Evolutionary conservation across 2,113 vertebrate species (phyloP).

Genomic region (Caloenas nicobarica): DNA sequence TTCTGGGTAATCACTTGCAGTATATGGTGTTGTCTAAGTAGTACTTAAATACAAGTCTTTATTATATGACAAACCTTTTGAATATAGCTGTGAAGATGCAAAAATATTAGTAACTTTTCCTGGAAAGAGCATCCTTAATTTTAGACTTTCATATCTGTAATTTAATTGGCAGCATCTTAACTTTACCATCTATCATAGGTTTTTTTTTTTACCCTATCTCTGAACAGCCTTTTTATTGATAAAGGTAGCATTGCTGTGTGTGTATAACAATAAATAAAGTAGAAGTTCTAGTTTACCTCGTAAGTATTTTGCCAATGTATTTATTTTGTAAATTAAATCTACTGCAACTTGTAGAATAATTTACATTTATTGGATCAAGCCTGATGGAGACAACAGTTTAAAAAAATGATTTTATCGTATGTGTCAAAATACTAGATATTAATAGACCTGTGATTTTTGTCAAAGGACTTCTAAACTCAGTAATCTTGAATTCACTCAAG

Average conservation of each 20-base stretch:
- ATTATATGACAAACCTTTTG: neutral
- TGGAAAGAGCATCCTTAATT: neutral
- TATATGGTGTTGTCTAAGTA: neutral
- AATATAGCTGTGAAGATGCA: neutral
- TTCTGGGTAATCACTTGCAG: neutral
- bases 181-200: neutral
- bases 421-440: neutral
- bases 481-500: neutral
- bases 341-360: neutral
- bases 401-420: neutral
- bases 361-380: neutral
- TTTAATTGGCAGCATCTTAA: neutral
- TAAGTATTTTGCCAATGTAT: neutral
- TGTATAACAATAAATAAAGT: neutral
- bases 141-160: neutral
- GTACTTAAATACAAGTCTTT: neutral
- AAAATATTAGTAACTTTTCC: neutral
- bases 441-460: neutral
- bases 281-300: neutral
- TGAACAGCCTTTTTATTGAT: neutral
- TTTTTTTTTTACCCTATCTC: too few relatives aligned
- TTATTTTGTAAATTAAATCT: neutral
- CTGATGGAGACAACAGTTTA: neutral
- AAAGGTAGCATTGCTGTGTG: neutral
- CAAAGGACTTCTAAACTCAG: neutral